phyloP scores from a whole-genome alignment of 2,797 vertebrate genomes.

The Lemur catta region DNA sequence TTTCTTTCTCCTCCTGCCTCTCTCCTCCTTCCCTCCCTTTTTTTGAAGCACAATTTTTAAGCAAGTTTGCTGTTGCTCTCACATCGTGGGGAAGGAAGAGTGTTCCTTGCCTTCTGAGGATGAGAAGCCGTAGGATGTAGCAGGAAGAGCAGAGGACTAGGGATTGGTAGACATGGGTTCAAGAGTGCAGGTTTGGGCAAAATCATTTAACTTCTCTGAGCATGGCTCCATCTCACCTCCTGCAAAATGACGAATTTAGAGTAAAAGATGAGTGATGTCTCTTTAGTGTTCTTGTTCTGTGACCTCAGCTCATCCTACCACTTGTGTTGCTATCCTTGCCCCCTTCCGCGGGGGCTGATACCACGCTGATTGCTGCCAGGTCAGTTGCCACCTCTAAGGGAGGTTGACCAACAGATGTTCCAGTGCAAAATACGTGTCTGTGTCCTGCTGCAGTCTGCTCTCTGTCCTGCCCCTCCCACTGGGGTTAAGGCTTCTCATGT shows the following conservation, averaged over 20 bases:
- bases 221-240: fast-evolving
- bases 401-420: too few species aligned
- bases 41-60: background rate
- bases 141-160: fast-evolving
- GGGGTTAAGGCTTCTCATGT: fast-evolving
- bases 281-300: background rate
- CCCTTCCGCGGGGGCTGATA: background rate
- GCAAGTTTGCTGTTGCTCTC: background rate
- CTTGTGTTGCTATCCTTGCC: background rate
- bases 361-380: background rate
- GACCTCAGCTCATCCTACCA: background rate
- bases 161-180: background rate
- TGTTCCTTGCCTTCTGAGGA: background rate
- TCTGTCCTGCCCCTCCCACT: fast-evolving
- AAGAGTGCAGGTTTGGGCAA: background rate
- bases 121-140: fast-evolving
- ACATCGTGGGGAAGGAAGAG: background rate
- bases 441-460: background rate
- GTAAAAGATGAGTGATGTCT: fast-evolving
- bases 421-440: background rate
- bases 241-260: background rate
- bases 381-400: background rate
- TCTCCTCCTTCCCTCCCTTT: background rate
- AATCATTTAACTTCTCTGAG: too few species aligned
- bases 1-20: background rate